Conservation (phyloP, 1,140 invertebrate genomes). For the Drosophila nigrodunni region DNA sequence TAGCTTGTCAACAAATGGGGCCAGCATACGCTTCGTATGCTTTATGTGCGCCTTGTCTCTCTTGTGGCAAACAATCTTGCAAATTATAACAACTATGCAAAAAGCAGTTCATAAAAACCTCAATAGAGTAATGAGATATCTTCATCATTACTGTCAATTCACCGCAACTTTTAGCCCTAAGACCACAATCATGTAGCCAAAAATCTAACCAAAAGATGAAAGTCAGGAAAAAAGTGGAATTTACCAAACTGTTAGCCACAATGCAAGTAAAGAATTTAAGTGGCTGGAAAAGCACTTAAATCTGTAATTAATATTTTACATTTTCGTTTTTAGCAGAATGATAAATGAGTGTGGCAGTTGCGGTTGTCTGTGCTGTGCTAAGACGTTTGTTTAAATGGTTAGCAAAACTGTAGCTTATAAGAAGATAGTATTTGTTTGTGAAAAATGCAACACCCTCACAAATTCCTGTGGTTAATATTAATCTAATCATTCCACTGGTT, state of each 20-base stretch:
- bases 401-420: neutral
- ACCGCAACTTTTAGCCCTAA: neutral
- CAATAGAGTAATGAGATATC: neutral
- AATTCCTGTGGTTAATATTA: no score
- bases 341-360: neutral
- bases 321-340: neutral
- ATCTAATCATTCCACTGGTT: no score
- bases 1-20: constrained; percentile 69
- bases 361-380: neutral
- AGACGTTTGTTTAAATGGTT: neutral
- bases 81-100: constrained; percentile 33
- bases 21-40: constrained; percentile 50
- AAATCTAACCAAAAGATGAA: neutral
- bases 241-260: constrained; percentile 32
- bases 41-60: constrained; percentile 34
- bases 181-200: constrained; percentile 2
- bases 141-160: constrained; percentile 10
- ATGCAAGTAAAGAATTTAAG: constrained; percentile 16
- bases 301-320: constrained; percentile 17
- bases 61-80: constrained; percentile 2
- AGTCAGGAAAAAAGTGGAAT: constrained; percentile 31
- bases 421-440: no score
- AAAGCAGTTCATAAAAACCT: constrained; percentile 24
- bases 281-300: neutral
- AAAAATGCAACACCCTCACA: no score